Evolutionary conservation across 2,888 invertebrate genomes (phyloP), one percentile per base, ranked within the genome.

Genomic region (Entomobrya proxima): DNA sequence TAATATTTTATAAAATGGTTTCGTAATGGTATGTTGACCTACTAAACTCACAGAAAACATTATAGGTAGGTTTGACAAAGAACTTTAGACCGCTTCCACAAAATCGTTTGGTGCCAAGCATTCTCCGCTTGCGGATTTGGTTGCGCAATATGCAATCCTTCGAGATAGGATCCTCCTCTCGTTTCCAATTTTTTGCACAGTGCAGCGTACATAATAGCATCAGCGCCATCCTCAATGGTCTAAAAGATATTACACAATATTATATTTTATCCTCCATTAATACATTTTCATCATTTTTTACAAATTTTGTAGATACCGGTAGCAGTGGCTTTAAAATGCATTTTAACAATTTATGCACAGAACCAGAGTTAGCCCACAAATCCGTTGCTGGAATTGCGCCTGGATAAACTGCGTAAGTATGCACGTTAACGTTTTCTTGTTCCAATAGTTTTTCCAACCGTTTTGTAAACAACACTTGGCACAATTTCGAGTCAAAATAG

Each of bases 401-500:
- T 0, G 98, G 98, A 92, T 98, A 97, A 2, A 96, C 95, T 0
- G 95, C 93, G 90, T 94, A 95, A 24, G 32, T 15, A 91, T 94
- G 94, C 0, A 97, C 94, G 64, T 93, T 92, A 27, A 91, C 91
- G 15, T 93, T 92, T 87, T 94, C 92, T 61, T 93, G 92, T 91
- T 93, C 92, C 47, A 95, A 91, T 2, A 94, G 86, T 50, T 92
- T 92, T 91, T 95, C 94, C 47, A 96, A 91, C 89, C 94, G 93
- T 89, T 94, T 93, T 0, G 94, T 93, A 90, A 93, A 94, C 89
- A 95, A 92, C 88, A 92, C 86, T 93, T 96, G 96, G 18, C 96
- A 96, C 77, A 97, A 92, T 93, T 97, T 97, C 21, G 97, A 96
- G 91, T 96, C 96, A 15, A 95, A 94, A 91, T 97, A 97, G 0